Base-by-base conservation (phyloP, 2,113 vertebrate species). In the Myodes glareolus region DNA sequence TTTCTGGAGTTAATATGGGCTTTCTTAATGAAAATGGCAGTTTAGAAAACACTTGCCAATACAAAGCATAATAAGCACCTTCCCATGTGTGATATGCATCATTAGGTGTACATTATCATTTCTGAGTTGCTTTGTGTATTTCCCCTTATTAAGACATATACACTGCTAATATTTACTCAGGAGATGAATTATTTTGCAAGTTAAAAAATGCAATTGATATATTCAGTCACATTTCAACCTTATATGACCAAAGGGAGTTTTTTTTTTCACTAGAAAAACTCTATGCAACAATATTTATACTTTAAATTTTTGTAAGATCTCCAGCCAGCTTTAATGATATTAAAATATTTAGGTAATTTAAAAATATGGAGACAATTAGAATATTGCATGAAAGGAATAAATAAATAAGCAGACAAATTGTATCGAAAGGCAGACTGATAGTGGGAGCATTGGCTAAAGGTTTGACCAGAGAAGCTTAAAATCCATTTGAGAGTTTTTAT, bases 311-410 rank as follows among this genome's bases (percentile, higher is more conserved):
- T 92, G 33, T 93, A 94, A 95, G 45, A 45, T 96, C 85, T 80
- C 75, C 25, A 95, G 42, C 47, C 90, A 78, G 90, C n/a, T 98
- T 96, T 97, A 98, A 94, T 86, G 42, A 82, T 58, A 88, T 50
- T 97, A 96, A 98, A 97, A 98, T 98, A 97, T 96, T 98, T 98
- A 97, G 65, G 90, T 94, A 96, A 95, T 96, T 97, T 96, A 88
- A 95, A 97, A 97, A 98, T 94, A 75, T 96, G 73, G 45, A 96
- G 78, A 93, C 70, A 97, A 97, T 96, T 76, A 97, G 92, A 98
- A 98, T 98, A 97, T 97, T 97, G 33, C 72, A 98, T 95, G 92
- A 94, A 96, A 97, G 88, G 92, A 97, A 97, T 98, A 97, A 98
- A 98, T 97, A 98, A 98, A 78, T 97, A 97, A 98, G 42, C 72